Evolutionary conservation across 2,888 invertebrate species (phyloP).

Genomic region (Conops quadrifasciatus): DNA sequence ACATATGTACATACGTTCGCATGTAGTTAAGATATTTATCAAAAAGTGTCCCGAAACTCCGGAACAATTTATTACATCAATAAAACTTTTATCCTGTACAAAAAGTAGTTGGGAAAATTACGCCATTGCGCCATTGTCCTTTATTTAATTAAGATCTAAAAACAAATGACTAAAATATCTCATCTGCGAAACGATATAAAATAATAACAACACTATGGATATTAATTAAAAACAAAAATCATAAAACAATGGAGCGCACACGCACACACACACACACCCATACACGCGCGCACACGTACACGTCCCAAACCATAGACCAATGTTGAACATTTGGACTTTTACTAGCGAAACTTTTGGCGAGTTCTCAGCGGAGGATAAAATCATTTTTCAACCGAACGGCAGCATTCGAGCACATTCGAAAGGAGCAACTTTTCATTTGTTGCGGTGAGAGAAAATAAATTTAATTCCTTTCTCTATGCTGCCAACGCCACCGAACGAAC

Average conservation of each 20-base stretch:
- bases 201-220: constrained; percentile 30
- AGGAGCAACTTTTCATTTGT: constrained; percentile 14
- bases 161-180: not conserved
- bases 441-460: not conserved
- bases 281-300: not conserved
- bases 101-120: not conserved
- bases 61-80: no score
- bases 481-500: not conserved
- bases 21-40: no score
- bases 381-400: constrained; percentile 11
- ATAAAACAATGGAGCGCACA: not conserved
- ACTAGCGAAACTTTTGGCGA: constrained; percentile 22
- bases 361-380: constrained; percentile 17
- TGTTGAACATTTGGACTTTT: constrained; percentile 27
- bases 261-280: not conserved
- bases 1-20: no score
- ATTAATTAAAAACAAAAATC: constrained; percentile 28
- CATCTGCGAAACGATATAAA: constrained; percentile 5
- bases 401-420: not conserved
- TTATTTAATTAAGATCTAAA: constrained; percentile 5
- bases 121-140: not conserved
- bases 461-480: not conserved
- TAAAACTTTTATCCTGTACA: no score
- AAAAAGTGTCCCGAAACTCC: no score
- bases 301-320: not conserved